Conservation (phyloP, 2,888 invertebrate species). For the Eupithecia abbreviata region DNA sequence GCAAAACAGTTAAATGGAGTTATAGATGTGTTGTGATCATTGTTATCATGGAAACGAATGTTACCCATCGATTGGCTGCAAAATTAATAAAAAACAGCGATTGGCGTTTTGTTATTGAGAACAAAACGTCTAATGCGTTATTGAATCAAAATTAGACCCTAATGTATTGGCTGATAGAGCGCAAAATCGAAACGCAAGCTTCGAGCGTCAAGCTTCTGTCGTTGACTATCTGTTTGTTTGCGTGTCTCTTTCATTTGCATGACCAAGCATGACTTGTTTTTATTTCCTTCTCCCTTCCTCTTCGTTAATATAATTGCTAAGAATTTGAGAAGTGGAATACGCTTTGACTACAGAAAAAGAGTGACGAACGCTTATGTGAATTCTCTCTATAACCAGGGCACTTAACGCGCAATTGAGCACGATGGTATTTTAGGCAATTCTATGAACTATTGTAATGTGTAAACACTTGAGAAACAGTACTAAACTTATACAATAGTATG, state of each 20-base stretch:
- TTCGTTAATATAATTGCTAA: slow-evolving; percentile 61
- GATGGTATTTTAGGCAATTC: slow-evolving; percentile 28
- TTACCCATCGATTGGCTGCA: slow-evolving; percentile 75
- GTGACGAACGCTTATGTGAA: slow-evolving; percentile 32
- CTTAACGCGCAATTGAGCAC: slow-evolving; percentile 21
- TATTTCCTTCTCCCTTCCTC: slow-evolving; percentile 69
- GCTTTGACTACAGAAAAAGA: slow-evolving; percentile 51
- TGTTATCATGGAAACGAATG: slow-evolving; percentile 63
- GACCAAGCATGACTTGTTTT: slow-evolving; percentile 78
- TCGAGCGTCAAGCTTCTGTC: slow-evolving; percentile 77
- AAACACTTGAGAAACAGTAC: slow-evolving; percentile 58
- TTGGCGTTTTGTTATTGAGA: slow-evolving; percentile 52
- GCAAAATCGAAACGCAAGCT: slow-evolving; percentile 64
- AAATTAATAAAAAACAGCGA: slow-evolving; percentile 49
- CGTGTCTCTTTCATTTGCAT: slow-evolving; percentile 82
- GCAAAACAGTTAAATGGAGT: slow-evolving; percentile 61
- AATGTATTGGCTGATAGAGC: slow-evolving; percentile 70
- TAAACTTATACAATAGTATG: slow-evolving; percentile 54
- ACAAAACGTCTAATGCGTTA: slow-evolving; percentile 47
- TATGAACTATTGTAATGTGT: slow-evolving; percentile 51
- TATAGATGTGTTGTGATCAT: slow-evolving; percentile 77
- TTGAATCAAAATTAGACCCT: slow-evolving; percentile 67
- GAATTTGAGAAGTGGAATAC: slow-evolving; percentile 55
- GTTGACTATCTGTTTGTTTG: slow-evolving; percentile 78
- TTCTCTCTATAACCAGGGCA: slow-evolving; percentile 19